Evolutionary conservation across 2,888 invertebrate genomes (phyloP).

Genomic region (Luffia ferchaultella): DNA sequence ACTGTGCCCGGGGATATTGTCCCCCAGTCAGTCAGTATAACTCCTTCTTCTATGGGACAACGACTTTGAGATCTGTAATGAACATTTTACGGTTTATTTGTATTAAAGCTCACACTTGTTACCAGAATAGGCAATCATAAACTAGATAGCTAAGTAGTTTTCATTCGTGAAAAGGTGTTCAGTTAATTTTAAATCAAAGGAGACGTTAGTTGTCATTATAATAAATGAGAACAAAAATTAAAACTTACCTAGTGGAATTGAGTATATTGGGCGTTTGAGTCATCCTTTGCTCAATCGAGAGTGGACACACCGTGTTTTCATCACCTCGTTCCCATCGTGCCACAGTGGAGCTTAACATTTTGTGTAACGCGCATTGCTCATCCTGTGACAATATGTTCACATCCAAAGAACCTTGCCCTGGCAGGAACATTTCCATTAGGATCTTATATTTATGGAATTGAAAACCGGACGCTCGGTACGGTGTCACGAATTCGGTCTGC

Average conservation of each 20-base stretch:
- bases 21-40: slow-evolving; percentile 70
- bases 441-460: slow-evolving; percentile 68
- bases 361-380: slow-evolving; percentile 62
- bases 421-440: slow-evolving; percentile 66
- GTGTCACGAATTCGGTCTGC: slow-evolving; percentile 57
- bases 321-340: slow-evolving; percentile 68
- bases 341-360: slow-evolving; percentile 66
- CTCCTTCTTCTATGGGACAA: slow-evolving; percentile 73
- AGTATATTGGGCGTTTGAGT: slow-evolving; percentile 21
- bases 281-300: slow-evolving; percentile 35
- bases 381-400: slow-evolving; percentile 36
- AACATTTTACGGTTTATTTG: too few species aligned
- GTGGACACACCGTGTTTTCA: slow-evolving; percentile 58
- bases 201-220: too few species aligned
- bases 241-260: slow-evolving; percentile 13
- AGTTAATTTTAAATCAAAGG: too few species aligned
- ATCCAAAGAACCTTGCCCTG: slow-evolving; percentile 38
- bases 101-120: too few species aligned
- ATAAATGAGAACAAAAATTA: too few species aligned
- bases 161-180: background rate
- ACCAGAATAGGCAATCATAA: too few species aligned
- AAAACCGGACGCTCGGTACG: slow-evolving; percentile 65
- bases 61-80: slow-evolving; percentile 42
- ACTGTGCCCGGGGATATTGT: slow-evolving; percentile 67
- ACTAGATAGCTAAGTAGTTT: background rate